phyloP scores from a whole-genome alignment of 2,797 vertebrate species.

The Muscicapa comitata region DNA sequence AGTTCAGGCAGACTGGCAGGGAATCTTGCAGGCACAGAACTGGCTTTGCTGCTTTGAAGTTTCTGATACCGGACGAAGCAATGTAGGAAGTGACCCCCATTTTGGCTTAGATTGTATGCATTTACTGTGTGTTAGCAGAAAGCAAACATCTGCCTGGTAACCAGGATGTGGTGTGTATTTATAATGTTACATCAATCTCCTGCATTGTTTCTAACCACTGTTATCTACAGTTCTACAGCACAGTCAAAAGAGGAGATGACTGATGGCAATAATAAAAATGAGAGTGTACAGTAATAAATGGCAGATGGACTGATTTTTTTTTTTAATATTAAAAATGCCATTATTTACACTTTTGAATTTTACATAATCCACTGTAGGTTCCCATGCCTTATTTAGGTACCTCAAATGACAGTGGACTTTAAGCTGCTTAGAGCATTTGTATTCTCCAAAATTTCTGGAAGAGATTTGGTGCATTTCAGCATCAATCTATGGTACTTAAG shows the following conservation, averaged over 20 bases:
- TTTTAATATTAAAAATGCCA: not conserved
- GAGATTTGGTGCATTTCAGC: not conserved
- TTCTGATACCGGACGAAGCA: not conserved
- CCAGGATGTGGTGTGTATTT: not conserved
- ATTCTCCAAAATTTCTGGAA: not conserved
- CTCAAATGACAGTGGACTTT: not conserved
- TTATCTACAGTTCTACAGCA: not conserved
- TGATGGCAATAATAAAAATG: not conserved
- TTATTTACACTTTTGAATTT: not conserved
- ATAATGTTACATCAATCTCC: not conserved
- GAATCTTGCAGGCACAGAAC: not conserved
- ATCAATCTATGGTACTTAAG: not conserved
- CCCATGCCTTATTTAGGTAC: not conserved
- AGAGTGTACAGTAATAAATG: not conserved
- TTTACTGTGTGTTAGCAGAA: not conserved
- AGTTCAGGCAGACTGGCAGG: not conserved
- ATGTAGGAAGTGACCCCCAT: not conserved
- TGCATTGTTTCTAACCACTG: not conserved
- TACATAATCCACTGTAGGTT: not conserved
- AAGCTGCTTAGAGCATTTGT: not conserved
- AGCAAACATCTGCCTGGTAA: not conserved
- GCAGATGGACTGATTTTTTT: not conserved
- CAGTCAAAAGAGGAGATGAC: not conserved
- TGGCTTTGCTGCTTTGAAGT: not conserved
- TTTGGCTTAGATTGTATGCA: not conserved